phyloP scores from a whole-genome alignment of 2,797 vertebrate species.

The Calcarius lapponicus region DNA sequence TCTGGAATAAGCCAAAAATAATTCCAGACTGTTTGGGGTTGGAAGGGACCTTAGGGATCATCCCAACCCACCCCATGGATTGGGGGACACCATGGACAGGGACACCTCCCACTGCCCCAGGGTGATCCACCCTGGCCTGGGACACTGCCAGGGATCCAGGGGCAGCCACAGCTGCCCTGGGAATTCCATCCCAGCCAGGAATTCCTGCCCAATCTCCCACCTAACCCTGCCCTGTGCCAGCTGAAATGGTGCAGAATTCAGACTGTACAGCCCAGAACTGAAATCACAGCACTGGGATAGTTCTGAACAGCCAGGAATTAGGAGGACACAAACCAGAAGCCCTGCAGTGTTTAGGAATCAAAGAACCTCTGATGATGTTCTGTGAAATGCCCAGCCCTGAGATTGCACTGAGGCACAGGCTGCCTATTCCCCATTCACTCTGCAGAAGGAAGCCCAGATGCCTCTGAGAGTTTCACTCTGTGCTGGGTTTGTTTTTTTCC shows the following conservation, averaged over 20 bases:
- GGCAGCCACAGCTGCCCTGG: background rate
- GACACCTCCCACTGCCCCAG: background rate
- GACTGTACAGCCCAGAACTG: background rate
- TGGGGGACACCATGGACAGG: background rate
- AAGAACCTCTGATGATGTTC: fast-evolving
- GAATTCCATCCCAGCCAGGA: background rate
- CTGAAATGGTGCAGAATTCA: background rate
- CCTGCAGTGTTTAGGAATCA: background rate
- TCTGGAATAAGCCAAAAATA: background rate
- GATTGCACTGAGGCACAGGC: background rate
- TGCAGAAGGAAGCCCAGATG: background rate
- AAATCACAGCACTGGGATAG: background rate
- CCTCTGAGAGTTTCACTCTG: background rate
- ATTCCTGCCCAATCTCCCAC: background rate
- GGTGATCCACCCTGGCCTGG: fast-evolving
- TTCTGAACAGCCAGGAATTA: fast-evolving
- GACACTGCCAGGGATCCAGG: background rate
- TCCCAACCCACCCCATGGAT: no score
- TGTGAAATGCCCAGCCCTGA: fast-evolving
- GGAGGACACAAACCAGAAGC: background rate
- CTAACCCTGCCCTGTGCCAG: background rate
- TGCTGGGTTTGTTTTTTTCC: background rate
- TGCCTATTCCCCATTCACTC: fast-evolving
- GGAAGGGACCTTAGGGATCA: background rate
- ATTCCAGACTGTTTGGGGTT: background rate